These are phyloP conservation scores for Apeira syringaria DNA, from an alignment of 2,888 invertebrate genomes.

Conservation along the genomic window DNA sequence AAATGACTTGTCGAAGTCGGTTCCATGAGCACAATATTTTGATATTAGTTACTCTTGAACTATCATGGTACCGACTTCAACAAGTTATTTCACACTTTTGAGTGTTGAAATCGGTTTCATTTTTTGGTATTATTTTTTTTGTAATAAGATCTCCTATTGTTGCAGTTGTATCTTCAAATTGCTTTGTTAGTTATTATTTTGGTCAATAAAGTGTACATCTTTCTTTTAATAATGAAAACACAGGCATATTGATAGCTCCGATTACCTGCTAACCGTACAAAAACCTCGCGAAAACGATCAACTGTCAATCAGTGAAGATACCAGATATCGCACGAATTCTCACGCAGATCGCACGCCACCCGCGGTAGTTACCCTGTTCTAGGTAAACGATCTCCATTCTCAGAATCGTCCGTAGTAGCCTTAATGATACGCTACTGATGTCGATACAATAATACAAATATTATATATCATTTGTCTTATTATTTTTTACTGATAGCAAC, in stretches of 20 bases:
- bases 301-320: constrained; percentile 45
- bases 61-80: no score
- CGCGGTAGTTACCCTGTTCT: constrained; percentile 17
- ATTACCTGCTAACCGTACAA: constrained; percentile 22
- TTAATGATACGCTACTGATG: constrained; percentile 60
- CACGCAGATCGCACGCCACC: constrained; percentile 52
- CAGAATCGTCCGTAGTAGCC: constrained; percentile 55
- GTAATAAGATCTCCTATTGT: no score
- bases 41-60: no score
- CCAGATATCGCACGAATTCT: constrained; percentile 64
- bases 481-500: constrained; percentile 16
- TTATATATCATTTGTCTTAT: constrained; percentile 20
- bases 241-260: constrained; percentile 33
- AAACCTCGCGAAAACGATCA: constrained; percentile 41
- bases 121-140: no score
- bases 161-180: no score
- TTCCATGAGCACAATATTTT: no score
- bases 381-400: constrained; percentile 50
- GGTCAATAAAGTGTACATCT: no score
- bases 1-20: no score
- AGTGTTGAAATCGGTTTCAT: no score
- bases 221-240: no score
- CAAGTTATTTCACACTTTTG: no score
- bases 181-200: no score
- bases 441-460: constrained; percentile 42